phyloP scores from a whole-genome alignment of 1,140 invertebrate species.

The Pomacea maculata region DNA sequence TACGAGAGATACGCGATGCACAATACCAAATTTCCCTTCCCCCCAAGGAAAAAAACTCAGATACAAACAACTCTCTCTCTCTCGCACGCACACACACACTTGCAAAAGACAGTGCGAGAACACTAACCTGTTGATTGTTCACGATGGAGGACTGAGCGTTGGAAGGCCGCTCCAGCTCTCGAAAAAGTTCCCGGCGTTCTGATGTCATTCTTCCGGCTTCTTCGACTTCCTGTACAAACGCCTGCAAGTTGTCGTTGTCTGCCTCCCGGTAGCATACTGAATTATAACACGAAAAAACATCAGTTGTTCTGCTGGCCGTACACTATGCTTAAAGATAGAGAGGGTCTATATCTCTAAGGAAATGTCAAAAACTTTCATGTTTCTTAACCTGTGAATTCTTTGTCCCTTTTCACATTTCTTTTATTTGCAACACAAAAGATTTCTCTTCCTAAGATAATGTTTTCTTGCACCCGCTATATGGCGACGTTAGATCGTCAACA shows the following conservation, averaged over 20 bases:
- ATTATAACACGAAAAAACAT: slow-evolving; percentile 8
- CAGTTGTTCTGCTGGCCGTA: not conserved
- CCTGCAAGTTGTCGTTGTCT: slow-evolving; percentile 43
- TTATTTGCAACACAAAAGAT: no score
- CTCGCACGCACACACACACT: no score
- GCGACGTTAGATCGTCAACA: no score
- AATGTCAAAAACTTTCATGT: not conserved
- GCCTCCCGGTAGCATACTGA: slow-evolving; percentile 57
- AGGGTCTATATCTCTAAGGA: not conserved
- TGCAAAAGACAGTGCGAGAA: not conserved
- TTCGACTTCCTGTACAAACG: slow-evolving; percentile 50
- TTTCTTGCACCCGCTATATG: no score
- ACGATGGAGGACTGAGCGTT: not conserved
- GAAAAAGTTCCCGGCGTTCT: slow-evolving; percentile 45
- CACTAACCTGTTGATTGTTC: not conserved
- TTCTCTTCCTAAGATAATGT: no score
- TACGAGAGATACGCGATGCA: not conserved
- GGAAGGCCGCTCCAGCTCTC: slow-evolving; percentile 34
- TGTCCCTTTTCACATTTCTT: no score
- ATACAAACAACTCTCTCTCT: not conserved
- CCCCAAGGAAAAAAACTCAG: not conserved
- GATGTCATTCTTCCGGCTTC: slow-evolving; percentile 49
- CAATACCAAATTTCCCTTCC: not conserved
- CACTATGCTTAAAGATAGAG: not conserved
- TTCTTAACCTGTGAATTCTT: no score